A percentile compares a stretch with the other conserved stretches of the same genome.
Evolutionary conservation across 2,888 invertebrate species (phyloP).

Genomic region (Brachypterus glaber): DNA sequence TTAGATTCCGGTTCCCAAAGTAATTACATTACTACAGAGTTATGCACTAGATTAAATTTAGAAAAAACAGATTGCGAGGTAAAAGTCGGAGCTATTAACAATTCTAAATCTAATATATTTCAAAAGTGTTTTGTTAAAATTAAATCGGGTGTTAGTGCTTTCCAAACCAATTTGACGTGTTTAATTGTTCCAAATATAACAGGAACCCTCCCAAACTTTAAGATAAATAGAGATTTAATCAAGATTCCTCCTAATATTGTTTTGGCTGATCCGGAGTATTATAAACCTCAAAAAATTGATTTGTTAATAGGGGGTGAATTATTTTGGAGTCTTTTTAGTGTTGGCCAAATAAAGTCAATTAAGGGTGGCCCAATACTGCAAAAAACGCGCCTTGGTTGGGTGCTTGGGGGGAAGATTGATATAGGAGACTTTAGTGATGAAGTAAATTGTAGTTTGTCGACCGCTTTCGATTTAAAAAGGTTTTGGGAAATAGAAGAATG

Average conservation of each 20-base stretch:
- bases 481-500: conserved; percentile 1
- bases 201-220: too few relatives aligned
- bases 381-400: background rate
- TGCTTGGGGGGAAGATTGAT: background rate
- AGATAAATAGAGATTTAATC: too few relatives aligned
- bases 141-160: too few relatives aligned
- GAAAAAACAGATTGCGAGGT: conserved; percentile 6
- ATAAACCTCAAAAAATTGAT: background rate
- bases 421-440: background rate
- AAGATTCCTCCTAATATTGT: too few relatives aligned
- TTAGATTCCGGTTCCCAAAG: conserved; percentile 14
- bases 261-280: too few relatives aligned
- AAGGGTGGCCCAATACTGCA: background rate
- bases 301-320: background rate
- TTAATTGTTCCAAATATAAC: too few relatives aligned
- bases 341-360: background rate
- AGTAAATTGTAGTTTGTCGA: background rate
- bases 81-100: too few relatives aligned
- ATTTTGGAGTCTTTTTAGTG: background rate
- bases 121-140: too few relatives aligned
- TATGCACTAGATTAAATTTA: conserved; percentile 13
- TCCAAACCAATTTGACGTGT: too few relatives aligned
- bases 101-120: too few relatives aligned
- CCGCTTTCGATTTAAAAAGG: background rate
- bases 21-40: conserved; percentile 11